Percentiles rank a stretch among this genome's conserved stretches.
Conservation (phyloP, 2,888 invertebrate genomes). For the Chaetogeoica ovagalla region DNA sequence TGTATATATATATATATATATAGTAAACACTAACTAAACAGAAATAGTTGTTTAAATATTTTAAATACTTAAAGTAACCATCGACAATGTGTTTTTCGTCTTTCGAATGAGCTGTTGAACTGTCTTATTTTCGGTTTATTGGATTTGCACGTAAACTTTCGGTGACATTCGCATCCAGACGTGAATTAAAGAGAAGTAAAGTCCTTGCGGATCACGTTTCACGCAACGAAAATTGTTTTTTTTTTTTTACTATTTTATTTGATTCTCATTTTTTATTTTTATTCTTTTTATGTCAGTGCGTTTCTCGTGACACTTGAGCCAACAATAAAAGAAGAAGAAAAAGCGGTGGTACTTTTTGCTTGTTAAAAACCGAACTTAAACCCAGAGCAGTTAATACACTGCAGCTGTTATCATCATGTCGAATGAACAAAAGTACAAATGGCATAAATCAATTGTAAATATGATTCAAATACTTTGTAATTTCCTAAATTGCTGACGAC, state of each 20-base stretch:
- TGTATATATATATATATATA: too few species aligned
- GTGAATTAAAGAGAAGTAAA: slow-evolving; percentile 38
- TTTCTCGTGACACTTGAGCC: slow-evolving; percentile 37
- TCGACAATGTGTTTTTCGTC: not conserved
- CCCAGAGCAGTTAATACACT: slow-evolving; percentile 2
- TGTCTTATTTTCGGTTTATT: slow-evolving; percentile 27
- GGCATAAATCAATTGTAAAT: slow-evolving; percentile 36
- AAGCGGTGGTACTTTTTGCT: slow-evolving; percentile 23
- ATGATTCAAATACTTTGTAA: slow-evolving; percentile 68
- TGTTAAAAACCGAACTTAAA: slow-evolving; percentile 36
- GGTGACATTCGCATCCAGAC: slow-evolving; percentile 21
- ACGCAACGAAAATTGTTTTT: slow-evolving; percentile 29
- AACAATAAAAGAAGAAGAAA: slow-evolving; percentile 19
- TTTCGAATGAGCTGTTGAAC: slow-evolving; percentile 26
- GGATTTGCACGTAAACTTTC: slow-evolving; percentile 14
- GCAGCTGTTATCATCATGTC: not conserved
- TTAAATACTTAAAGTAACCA: not conserved
- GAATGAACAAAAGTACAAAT: slow-evolving; percentile 5
- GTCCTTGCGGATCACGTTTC: slow-evolving; percentile 24
- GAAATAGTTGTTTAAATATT: not conserved
- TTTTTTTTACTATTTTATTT: slow-evolving; percentile 31
- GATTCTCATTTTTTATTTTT: not conserved
- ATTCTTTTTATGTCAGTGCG: not conserved
- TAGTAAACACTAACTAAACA: too few species aligned
- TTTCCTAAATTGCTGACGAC: slow-evolving; percentile 85